Evolutionary conservation across 2,888 invertebrate genomes (phyloP).

Genomic region (Trissolcus brochymenae): DNA sequence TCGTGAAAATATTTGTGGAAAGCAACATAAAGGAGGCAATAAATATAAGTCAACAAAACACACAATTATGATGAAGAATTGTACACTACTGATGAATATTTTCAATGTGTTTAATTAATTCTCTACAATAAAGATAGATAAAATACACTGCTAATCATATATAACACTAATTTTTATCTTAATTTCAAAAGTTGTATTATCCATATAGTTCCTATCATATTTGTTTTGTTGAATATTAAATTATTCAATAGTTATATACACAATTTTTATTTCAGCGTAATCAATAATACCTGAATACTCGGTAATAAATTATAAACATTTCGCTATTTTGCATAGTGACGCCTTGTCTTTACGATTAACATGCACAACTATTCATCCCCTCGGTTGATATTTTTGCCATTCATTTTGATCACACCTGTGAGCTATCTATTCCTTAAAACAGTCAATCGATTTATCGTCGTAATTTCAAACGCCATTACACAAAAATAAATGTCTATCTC

Average conservation of each 20-base stretch:
- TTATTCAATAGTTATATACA: slow-evolving; percentile 61
- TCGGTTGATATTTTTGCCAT: too few relatives aligned
- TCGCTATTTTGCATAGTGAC: slow-evolving; percentile 62
- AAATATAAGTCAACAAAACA: too few relatives aligned
- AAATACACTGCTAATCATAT: slow-evolving; percentile 54
- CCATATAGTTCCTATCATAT: slow-evolving; percentile 35
- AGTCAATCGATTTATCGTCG: slow-evolving; percentile 13
- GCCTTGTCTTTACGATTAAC: slow-evolving; percentile 51
- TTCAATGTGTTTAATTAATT: slow-evolving; percentile 51
- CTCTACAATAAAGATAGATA: slow-evolving; percentile 54
- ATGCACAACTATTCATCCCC: too few relatives aligned
- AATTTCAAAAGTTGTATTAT: slow-evolving; percentile 36
- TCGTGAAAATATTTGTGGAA: too few relatives aligned
- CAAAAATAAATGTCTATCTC: slow-evolving; percentile 38
- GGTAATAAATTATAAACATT: slow-evolving; percentile 73
- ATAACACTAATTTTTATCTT: slow-evolving; percentile 39
- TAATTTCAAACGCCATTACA: slow-evolving; percentile 39
- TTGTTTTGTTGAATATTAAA: slow-evolving; percentile 49
- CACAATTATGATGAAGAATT: too few relatives aligned
- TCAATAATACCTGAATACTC: slow-evolving; percentile 52
- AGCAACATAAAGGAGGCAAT: too few relatives aligned
- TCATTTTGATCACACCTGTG: too few relatives aligned
- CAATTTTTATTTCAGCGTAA: slow-evolving; percentile 47
- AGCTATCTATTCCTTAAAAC: too few relatives aligned
- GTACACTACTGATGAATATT: slow-evolving; percentile 10